Conservation (phyloP, 2,888 invertebrate genomes). For the Hirudinaria manillensis region DNA sequence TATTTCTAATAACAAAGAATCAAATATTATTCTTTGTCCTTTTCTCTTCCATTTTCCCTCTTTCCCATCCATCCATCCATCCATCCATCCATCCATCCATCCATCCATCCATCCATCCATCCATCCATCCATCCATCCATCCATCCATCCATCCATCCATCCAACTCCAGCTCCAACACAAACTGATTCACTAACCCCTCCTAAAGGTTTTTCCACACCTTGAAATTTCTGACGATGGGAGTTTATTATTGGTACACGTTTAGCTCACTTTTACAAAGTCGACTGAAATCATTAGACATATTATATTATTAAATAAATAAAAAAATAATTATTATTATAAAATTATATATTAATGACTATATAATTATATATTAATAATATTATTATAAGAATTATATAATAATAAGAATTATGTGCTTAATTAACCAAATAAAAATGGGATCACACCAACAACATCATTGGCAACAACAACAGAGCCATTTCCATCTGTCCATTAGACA, state of each 20-base stretch:
- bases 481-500: no score
- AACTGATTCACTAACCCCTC: not conserved
- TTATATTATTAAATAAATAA: not conserved
- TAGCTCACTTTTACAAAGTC: no score
- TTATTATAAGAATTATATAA: no score
- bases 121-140: conserved; percentile 18
- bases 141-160: conserved; percentile 16
- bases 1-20: no score
- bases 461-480: no score
- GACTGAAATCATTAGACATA: not conserved
- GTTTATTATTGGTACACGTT: no score
- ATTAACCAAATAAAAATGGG: no score
- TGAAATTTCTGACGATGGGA: not conserved
- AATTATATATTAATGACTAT: not conserved
- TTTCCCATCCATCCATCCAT: conserved; percentile 14
- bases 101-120: conserved; percentile 6
- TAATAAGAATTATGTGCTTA: no score
- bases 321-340: not conserved
- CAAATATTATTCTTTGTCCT: no score
- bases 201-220: not conserved
- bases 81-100: conserved; percentile 22
- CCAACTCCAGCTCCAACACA: not conserved
- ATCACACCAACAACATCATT: no score
- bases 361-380: not conserved
- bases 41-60: no score